Percentiles rank a stretch among this genome's conserved stretches.
Conservation (phyloP, 2,888 invertebrate species). For the Tipula confusa region DNA sequence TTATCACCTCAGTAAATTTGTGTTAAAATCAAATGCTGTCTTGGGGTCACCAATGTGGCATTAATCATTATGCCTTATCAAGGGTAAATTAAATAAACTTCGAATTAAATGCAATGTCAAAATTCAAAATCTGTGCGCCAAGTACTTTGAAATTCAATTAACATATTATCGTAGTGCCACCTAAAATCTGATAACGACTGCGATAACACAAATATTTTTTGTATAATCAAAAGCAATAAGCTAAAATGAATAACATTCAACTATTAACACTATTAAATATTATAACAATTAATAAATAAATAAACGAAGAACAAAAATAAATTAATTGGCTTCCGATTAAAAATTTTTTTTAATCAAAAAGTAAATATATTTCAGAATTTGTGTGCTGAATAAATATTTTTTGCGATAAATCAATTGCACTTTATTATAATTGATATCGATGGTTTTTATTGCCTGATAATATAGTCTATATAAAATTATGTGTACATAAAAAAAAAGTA, state of each 20-base stretch:
- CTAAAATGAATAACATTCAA: not conserved
- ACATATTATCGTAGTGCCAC: too few relatives aligned
- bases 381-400: not conserved
- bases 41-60: too few relatives aligned
- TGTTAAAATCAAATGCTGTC: too few relatives aligned
- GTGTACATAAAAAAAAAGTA: too few relatives aligned
- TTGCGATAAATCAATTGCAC: constrained; percentile 12
- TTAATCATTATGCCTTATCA: too few relatives aligned
- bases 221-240: not conserved
- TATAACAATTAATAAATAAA: not conserved
- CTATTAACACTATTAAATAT: not conserved
- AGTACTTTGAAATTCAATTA: too few relatives aligned
- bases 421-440: constrained; percentile 1
- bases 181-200: too few relatives aligned
- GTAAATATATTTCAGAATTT: not conserved
- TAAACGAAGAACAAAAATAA: not conserved
- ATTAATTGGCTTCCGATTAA: constrained; percentile 25
- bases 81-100: too few relatives aligned
- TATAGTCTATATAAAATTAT: not conserved
- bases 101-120: too few relatives aligned
- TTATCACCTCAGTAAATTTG: too few relatives aligned
- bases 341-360: not conserved
- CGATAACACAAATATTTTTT: too few relatives aligned
- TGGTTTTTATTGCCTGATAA: not conserved
- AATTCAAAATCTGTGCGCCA: too few relatives aligned